Evolutionary conservation across 2,113 vertebrate species (phyloP), one percentile per base, ranked within the genome.

Genomic region (Archilochus colubris): DNA sequence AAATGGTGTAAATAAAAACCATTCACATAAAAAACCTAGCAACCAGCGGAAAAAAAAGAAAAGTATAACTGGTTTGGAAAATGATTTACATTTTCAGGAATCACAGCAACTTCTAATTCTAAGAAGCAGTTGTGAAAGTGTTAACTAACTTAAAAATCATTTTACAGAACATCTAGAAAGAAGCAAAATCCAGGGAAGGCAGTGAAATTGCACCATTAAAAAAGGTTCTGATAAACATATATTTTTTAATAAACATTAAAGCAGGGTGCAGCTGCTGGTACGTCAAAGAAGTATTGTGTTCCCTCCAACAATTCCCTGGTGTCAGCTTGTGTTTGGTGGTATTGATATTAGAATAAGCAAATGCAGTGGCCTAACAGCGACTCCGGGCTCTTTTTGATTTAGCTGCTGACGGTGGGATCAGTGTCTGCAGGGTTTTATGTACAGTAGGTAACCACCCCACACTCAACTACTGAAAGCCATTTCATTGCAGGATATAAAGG

Each of bases 241-340:
- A 59, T 40, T 80, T 94, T 91, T 90, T 64, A 76, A 57, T 54
- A 83, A 50, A 89, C 79, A 88, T 93, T 91, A 94, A 96, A 96
- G 80, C 44, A 23, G 5, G 33, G 19, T 55, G 87, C 94, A 97
- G 93, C 95, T 94, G 92, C 72, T 94, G 22, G 78, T 19, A 68
- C 2, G 6, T 95, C 73, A 94, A 95, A 94, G 94, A 57, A 58
- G 74, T 64, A 88, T 58, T 93, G 80, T 95, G 57, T 79, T 94
- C 75, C 48, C 51, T 91, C 80, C 64, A 93, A 83, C 77, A 85
- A 30, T 63, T 86, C 89, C 48, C 66, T 82, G 79, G 81, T 95
- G 85, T 97, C 95, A 93, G 96, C 72, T 94, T 58, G 55, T 94
- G 82, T 91, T 94, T 97, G 89, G 78, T 5, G 6, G 96, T 93